A percentile compares a stretch with the other conserved stretches of the same genome.
Conservation (phyloP, 2,888 invertebrate genomes). For the Drosophila hamatofila region DNA sequence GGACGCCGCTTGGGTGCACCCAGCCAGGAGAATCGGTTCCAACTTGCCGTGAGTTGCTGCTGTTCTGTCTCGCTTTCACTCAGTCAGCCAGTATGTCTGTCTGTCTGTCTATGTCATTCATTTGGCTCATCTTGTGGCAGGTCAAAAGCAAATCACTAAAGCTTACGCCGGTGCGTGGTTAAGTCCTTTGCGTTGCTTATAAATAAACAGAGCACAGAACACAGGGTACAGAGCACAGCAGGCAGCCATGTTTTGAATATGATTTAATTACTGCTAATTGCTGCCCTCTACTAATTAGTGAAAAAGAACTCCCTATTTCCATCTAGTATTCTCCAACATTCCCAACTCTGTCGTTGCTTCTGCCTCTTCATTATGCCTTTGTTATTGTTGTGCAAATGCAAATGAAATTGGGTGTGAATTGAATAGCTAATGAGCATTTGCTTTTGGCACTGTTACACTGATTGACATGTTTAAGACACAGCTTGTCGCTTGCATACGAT, state of each 20-base stretch:
- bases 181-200: slow-evolving; percentile 62
- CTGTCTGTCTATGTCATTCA: slow-evolving; percentile 46
- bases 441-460: slow-evolving; percentile 14
- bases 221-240: slow-evolving; percentile 24
- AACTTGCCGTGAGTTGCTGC: slow-evolving; percentile 28
- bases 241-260: slow-evolving; percentile 61
- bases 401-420: slow-evolving; percentile 43
- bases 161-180: slow-evolving; percentile 61
- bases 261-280: slow-evolving; percentile 74
- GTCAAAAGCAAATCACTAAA: slow-evolving; percentile 71
- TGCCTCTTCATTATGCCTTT: background rate
- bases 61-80: slow-evolving; percentile 4
- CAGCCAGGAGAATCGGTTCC: slow-evolving; percentile 27
- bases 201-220: slow-evolving; percentile 51
- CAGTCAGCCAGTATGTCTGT: background rate
- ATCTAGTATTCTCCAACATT: background rate
- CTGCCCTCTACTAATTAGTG: slow-evolving; percentile 61
- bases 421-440: slow-evolving; percentile 44
- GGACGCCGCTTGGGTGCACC: slow-evolving; percentile 54
- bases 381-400: slow-evolving; percentile 28
- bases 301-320: slow-evolving; percentile 14
- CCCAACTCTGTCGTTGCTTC: background rate
- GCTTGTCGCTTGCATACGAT: slow-evolving; percentile 20
- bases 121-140: slow-evolving; percentile 61
- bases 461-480: slow-evolving; percentile 20